Evolutionary conservation across 2,113 vertebrate species (phyloP), one percentile per base, ranked within the genome.

Genomic region (Peromyscus leucopus): DNA sequence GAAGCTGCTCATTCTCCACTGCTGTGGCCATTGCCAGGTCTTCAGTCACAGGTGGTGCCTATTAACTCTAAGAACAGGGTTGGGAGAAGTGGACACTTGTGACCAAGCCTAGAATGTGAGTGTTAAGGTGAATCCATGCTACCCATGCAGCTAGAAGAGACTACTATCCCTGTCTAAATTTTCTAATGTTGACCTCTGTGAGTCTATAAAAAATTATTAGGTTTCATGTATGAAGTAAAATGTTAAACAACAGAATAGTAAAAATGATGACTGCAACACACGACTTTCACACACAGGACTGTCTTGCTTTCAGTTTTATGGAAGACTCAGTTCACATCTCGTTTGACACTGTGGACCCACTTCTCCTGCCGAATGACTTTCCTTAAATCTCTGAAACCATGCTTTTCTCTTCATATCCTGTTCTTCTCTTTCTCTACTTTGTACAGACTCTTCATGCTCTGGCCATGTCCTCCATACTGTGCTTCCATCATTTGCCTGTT

Each of bases 41-140:
- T 74, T 24, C 0, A 8, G 21, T 2, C 0, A 9, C n/a, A 74
- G 72, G 21, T 22, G n/a, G n/a, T 1, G 10, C 3, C 72, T 74
- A 22, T 42, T 74, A 78, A 48, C 5, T 78, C 28, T 48, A 28
- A 46, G 42, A 46, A 2, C 42, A 76, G 11, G 26, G 46, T 24
- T 74, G 21, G n/a, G 19, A 42, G n/a, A 74, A 42, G n/a, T 9
- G 21, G 21, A 19, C n/a, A 12, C 72, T 11, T 22, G 72, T 0
- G 21, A 42, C n/a, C 72, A 74, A 22, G 5, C 42, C n/a, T 48
- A 28, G 42, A 78, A 11, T 42, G 6, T 16, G 33, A 36, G 13
- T 72, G 71, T 72, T 16, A 7, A 72, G 36, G 16, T 26, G 36
- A 36, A 8, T 72, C 71, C 36, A 72, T 7, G 5, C 15, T n/a